A percentile compares a stretch with the other conserved stretches of the same genome.
Evolutionary conservation across 2,113 vertebrate species (phyloP).

Genomic region (Ophiodon elongatus): DNA sequence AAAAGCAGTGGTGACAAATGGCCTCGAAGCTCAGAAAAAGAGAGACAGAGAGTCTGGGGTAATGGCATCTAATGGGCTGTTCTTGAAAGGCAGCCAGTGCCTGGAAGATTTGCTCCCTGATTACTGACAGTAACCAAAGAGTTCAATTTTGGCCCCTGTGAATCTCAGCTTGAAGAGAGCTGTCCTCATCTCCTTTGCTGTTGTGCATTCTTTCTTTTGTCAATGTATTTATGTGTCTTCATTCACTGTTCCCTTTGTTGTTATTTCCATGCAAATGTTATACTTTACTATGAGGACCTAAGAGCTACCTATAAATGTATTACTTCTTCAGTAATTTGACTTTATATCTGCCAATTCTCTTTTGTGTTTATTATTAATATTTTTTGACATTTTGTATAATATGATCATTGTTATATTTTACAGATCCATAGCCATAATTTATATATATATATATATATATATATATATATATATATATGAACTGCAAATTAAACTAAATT

Average conservation of each 20-base stretch:
- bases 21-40: constrained; percentile 23
- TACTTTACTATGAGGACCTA: background rate
- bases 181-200: constrained; percentile 33
- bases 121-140: constrained; percentile 75
- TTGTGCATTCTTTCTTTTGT: background rate
- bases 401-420: background rate
- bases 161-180: constrained; percentile 40
- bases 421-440: too few relatives aligned
- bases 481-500: too few relatives aligned
- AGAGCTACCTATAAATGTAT: background rate
- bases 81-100: constrained; percentile 71
- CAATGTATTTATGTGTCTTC: background rate
- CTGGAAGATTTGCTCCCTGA: constrained; percentile 64
- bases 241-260: constrained; percentile 29
- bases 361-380: background rate
- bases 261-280: constrained; percentile 28
- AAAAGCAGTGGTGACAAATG: constrained; percentile 54
- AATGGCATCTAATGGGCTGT: constrained; percentile 68
- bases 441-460: too few relatives aligned
- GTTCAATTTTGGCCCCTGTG: constrained; percentile 60
- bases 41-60: constrained; percentile 37
- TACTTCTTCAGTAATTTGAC: background rate
- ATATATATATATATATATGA: too few relatives aligned
- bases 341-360: background rate
- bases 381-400: background rate